Conservation (phyloP, 2,888 invertebrate species). For the Rhagonycha fulva region DNA sequence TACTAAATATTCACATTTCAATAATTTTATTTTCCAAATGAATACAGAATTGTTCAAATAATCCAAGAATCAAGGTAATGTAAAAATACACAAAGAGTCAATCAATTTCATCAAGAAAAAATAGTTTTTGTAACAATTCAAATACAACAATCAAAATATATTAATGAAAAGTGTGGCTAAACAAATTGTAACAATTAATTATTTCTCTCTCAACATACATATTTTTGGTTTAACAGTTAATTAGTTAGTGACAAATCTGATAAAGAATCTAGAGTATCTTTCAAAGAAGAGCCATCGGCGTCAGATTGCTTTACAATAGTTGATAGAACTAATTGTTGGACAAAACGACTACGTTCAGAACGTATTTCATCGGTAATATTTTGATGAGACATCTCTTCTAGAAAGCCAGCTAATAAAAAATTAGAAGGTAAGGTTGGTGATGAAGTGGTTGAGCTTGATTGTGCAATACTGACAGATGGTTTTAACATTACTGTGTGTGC, state of each 20-base stretch:
- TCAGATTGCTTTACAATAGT: slow-evolving; percentile 44
- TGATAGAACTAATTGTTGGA: slow-evolving; percentile 70
- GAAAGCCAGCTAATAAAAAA: slow-evolving; percentile 49
- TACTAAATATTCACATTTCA: neutral
- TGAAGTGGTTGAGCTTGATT: slow-evolving; percentile 46
- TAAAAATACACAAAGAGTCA: neutral
- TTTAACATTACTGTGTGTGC: slow-evolving; percentile 49
- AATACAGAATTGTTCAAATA: neutral
- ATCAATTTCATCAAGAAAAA: neutral
- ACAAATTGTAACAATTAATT: neutral
- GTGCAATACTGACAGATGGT: slow-evolving; percentile 46
- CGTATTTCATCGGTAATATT: slow-evolving; percentile 61
- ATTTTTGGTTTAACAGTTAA: neutral
- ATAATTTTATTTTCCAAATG: neutral
- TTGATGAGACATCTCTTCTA: slow-evolving; percentile 60
- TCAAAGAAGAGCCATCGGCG: neutral
- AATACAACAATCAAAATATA: neutral
- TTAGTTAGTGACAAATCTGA: neutral
- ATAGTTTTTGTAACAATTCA: neutral
- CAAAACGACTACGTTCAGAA: slow-evolving; percentile 69
- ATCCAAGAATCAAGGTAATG: neutral
- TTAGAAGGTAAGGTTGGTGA: slow-evolving; percentile 48
- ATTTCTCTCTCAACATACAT: neutral
- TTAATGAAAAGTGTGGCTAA: neutral
- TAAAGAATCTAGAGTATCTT: neutral